A percentile compares a stretch with the other conserved stretches of the same genome.
Evolutionary conservation across 2,797 vertebrate genomes (phyloP).

Genomic region (Phrynocephalus vlangalii): DNA sequence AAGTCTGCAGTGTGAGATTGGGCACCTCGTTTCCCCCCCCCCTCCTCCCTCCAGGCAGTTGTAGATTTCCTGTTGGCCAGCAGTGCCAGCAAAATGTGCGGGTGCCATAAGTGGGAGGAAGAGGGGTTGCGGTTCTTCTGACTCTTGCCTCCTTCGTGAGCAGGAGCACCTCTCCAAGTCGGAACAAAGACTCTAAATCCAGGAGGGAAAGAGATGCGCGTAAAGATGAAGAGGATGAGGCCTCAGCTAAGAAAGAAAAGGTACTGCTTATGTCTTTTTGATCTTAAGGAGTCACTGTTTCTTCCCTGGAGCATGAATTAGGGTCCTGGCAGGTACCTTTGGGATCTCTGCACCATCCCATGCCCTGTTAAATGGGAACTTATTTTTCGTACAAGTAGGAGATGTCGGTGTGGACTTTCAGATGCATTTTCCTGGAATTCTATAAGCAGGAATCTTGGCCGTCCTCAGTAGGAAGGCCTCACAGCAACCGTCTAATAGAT

Average conservation of each 20-base stretch:
- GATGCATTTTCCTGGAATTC: background rate
- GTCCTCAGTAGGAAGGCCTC: background rate
- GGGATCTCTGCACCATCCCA: background rate
- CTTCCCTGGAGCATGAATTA: background rate
- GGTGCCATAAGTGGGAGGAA: background rate
- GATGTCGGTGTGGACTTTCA: background rate
- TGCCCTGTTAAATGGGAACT: background rate
- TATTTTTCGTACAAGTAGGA: background rate
- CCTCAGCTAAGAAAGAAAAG: slow-evolving; percentile 91
- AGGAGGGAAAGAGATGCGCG: slow-evolving; percentile 88
- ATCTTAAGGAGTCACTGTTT: background rate
- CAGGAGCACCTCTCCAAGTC: slow-evolving; percentile 88
- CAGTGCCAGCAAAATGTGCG: background rate
- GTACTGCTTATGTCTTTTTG: slow-evolving; percentile 67
- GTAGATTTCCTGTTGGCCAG: background rate
- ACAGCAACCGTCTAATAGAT: background rate
- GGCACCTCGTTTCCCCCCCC: too few species aligned
- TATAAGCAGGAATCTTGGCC: background rate
- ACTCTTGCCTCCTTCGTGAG: slow-evolving; percentile 19
- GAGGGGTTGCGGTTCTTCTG: background rate
- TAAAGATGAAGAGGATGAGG: slow-evolving; percentile 89
- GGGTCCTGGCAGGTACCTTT: background rate
- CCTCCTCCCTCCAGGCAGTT: background rate
- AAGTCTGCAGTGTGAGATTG: background rate
- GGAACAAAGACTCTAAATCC: slow-evolving; percentile 86